phyloP scores from a whole-genome alignment of 2,797 vertebrate genomes.

The Champsocephalus esox region DNA sequence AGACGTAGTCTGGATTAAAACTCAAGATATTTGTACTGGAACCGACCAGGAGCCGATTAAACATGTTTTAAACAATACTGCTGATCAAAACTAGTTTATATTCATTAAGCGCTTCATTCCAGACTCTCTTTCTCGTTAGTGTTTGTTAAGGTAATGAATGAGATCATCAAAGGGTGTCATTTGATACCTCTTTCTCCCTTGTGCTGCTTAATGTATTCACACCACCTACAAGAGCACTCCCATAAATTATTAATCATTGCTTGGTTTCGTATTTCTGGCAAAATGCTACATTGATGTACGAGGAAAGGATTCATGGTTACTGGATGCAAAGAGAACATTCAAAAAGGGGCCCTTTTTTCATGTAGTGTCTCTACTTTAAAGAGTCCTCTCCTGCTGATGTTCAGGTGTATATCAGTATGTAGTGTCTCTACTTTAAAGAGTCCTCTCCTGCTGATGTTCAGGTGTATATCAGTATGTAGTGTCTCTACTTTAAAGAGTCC shows the following conservation, averaged over 20 bases:
- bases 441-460: too few relatives aligned
- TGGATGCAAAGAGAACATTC: not conserved
- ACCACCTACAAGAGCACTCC: not conserved
- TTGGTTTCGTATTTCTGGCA: not conserved
- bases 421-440: too few relatives aligned
- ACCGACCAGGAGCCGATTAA: not conserved
- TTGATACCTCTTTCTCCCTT: not conserved
- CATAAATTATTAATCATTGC: conserved; percentile 2
- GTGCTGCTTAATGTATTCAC: conserved; percentile 15
- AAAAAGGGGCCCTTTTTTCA: too few relatives aligned
- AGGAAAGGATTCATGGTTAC: conserved; percentile 6
- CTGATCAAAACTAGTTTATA: not conserved
- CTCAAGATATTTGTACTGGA: not conserved
- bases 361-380: too few relatives aligned
- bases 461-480: too few relatives aligned
- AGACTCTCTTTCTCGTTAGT: not conserved
- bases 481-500: too few relatives aligned
- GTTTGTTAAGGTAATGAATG: not conserved
- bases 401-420: too few relatives aligned
- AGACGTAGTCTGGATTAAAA: too few relatives aligned
- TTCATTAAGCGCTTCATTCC: not conserved
- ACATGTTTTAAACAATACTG: not conserved
- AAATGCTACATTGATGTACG: conserved; percentile 23
- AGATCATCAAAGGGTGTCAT: not conserved
- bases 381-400: too few relatives aligned